Evolutionary conservation across 2,113 vertebrate genomes (phyloP), one percentile per base, ranked within the genome.

Genomic region (Elachura formosa): DNA sequence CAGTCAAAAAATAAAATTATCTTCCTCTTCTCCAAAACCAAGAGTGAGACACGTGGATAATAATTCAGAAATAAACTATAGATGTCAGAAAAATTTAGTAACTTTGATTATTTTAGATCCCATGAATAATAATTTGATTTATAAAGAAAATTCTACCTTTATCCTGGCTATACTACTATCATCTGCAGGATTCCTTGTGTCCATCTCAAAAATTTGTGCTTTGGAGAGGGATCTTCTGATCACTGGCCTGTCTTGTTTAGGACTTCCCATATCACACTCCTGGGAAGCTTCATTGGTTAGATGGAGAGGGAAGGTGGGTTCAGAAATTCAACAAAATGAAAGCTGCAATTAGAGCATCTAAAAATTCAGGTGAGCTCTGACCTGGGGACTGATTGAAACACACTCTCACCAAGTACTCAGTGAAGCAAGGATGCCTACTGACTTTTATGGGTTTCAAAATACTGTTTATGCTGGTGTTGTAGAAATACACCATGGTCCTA

Each of bases 1-100:
- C 56, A 79, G 48, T 72, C n/a, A 88, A 88, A 85, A 85, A 85
- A 34, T 38, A 92, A 88, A 90, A 85, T 46, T 33, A 49, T 72
- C 62, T 75, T 90, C 51, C 20, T 78, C 46, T 63, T 75, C 43
- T 88, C 18, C 71, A 46, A 94, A 90, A 43, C 34, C 58, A 63
- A 2, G 3, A 68, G 23, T 38, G 49, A 75, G 38, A 72, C 29
- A 54, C 41, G 63, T 0, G 0, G 17, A 62, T 49, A 77, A 51
- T 51, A 82, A 85, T 14, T 85, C 58, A 75, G 56, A 79, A 90
- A 85, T 15, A 79, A 78, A 34, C 18, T 83, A 43, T 3, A 59
- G 16, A 45, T 21, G 36, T 16, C 64, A 58, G 41, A 8, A 81
- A 69, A 92, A 51, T 3, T 49, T 71, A 28, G 10, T 81, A 64